phyloP scores from a whole-genome alignment of 2,113 vertebrate genomes.

The Seriola aureovittata region DNA sequence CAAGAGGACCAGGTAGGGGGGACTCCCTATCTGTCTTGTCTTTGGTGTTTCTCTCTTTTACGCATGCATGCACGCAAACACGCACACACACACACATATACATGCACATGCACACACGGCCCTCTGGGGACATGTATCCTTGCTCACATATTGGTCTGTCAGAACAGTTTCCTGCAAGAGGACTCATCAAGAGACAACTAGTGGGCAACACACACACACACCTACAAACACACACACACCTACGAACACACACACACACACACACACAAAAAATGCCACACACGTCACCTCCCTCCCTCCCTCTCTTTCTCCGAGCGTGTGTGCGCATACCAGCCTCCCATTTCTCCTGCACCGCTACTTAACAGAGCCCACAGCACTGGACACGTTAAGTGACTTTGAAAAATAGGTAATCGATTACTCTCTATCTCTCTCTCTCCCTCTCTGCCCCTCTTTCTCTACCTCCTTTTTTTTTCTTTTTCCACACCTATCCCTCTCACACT shows the following conservation, averaged over 20 bases:
- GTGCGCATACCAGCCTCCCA: conserved; percentile 87
- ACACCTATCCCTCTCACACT: not conserved
- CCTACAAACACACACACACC: conserved; percentile 18
- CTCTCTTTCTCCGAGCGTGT: conserved; percentile 82
- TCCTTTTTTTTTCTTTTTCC: conserved; percentile 1
- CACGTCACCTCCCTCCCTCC: not conserved
- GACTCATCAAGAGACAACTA: conserved; percentile 49
- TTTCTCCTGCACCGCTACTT: conserved; percentile 85
- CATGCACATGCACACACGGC: conserved; percentile 31
- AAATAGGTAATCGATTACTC: conserved; percentile 97
- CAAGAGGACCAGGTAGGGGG: conserved; percentile 47
- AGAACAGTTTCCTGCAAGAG: conserved; percentile 51
- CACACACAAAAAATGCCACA: not conserved
- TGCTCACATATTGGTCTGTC: conserved; percentile 52
- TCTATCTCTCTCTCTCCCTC: conserved; percentile 71
- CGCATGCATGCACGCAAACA: not conserved
- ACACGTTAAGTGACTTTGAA: conserved; percentile 94
- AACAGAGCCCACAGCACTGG: conserved; percentile 85
- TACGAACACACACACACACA: conserved; percentile 9
- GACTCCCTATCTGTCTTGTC: conserved; percentile 39
- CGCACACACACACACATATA: conserved; percentile 12
- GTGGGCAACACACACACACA: conserved; percentile 1
- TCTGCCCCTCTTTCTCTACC: conserved; percentile 11
- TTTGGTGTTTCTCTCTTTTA: conserved; percentile 9
- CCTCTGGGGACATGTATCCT: conserved; percentile 34